Conservation (phyloP, 1,140 invertebrate species). For the Rhopalosiphum maidis region DNA sequence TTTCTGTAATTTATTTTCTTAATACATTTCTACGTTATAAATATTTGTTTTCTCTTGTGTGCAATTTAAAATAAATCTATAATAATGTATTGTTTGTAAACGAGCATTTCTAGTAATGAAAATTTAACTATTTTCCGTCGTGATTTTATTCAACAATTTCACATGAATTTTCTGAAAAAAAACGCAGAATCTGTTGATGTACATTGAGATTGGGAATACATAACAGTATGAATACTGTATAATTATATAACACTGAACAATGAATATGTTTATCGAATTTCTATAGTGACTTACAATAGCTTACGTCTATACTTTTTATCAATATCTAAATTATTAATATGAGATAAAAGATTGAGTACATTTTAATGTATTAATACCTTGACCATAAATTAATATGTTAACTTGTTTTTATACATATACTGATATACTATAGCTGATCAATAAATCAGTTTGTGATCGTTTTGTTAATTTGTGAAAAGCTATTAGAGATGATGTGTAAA, state of each 20-base stretch:
- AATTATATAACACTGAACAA: neutral
- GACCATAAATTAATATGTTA: too few relatives aligned
- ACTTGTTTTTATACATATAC: too few relatives aligned
- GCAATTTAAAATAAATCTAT: neutral
- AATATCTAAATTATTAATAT: too few relatives aligned
- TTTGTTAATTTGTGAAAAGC: too few relatives aligned
- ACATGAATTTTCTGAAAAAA: neutral
- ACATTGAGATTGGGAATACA: neutral
- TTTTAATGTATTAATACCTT: too few relatives aligned
- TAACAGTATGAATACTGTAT: neutral
- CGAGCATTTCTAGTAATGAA: neutral
- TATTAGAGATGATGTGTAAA: too few relatives aligned
- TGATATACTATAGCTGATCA: too few relatives aligned
- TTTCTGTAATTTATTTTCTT: conserved; percentile 6
- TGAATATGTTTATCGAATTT: neutral
- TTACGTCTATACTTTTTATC: neutral
- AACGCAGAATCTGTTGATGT: neutral
- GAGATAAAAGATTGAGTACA: too few relatives aligned
- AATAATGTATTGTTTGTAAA: neutral
- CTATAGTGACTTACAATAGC: neutral
- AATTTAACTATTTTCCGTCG: neutral
- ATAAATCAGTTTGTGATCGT: too few relatives aligned
- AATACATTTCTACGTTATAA: neutral
- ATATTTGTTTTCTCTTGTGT: neutral
- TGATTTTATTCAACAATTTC: too few relatives aligned